Conservation (phyloP, 2,113 vertebrate species). For the Bagarius yarrelli region DNA sequence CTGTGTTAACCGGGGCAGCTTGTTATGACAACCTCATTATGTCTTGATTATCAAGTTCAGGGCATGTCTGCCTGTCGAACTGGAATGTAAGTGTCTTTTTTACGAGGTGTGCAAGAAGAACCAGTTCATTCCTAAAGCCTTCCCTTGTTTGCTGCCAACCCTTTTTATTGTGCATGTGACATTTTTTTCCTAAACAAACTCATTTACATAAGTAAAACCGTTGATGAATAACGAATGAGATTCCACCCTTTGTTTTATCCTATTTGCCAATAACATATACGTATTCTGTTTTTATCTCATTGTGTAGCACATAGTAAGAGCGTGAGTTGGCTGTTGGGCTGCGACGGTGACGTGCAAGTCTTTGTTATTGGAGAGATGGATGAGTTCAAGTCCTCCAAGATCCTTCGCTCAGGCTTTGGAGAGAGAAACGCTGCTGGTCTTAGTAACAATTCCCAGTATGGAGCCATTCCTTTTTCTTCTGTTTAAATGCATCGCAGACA, state of each 20-base stretch:
- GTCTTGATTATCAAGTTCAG: conserved; percentile 21
- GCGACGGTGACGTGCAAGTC: conserved; percentile 74
- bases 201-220: not conserved
- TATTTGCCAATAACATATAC: not conserved
- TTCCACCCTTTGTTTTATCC: not conserved
- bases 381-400: conserved; percentile 65
- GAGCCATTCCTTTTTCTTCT: conserved; percentile 6
- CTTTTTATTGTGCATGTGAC: conserved; percentile 20
- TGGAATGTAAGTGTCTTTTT: conserved; percentile 52
- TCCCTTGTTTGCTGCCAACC: conserved; percentile 38
- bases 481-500: not conserved
- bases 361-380: conserved; percentile 71
- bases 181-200: conserved; percentile 23
- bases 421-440: conserved; percentile 60
- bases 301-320: conserved; percentile 67
- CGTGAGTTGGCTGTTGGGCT: conserved; percentile 74
- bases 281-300: conserved; percentile 24
- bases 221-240: not conserved
- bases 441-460: conserved; percentile 56
- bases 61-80: conserved; percentile 39
- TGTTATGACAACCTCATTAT: conserved; percentile 48
- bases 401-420: conserved; percentile 66
- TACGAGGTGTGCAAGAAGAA: conserved; percentile 64
- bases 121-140: conserved; percentile 60
- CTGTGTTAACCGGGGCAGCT: not conserved